phyloP scores from a whole-genome alignment of 64 coral and sea anemone species.

The Dendronephthya gigantea region DNA sequence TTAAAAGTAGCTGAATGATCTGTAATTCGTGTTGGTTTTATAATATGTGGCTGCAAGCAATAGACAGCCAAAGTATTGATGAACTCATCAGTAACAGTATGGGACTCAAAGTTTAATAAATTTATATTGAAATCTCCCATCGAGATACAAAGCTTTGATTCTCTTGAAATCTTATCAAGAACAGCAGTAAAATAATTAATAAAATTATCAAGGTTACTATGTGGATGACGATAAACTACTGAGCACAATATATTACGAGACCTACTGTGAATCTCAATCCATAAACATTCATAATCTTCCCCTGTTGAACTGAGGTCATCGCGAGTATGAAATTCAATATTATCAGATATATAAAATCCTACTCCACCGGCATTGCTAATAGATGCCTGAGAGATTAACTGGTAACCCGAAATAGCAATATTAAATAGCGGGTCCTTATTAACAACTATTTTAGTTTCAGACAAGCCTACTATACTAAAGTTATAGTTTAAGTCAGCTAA shows the following conservation, averaged over 20 bases:
- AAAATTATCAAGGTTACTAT: slow-evolving; percentile 13
- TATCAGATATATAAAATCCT: background rate
- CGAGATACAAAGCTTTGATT: background rate
- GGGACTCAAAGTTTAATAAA: slow-evolving; percentile 32
- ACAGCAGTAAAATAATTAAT: background rate
- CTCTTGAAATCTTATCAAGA: background rate
- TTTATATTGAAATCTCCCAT: slow-evolving; percentile 29
- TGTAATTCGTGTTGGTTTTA: background rate
- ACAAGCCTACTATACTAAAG: background rate
- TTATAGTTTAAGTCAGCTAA: background rate
- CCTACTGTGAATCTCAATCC: slow-evolving; percentile 20
- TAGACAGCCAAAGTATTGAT: background rate
- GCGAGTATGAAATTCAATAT: background rate
- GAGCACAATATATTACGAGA: background rate
- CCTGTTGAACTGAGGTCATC: background rate
- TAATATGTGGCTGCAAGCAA: background rate
- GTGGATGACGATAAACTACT: slow-evolving; percentile 24
- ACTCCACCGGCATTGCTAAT: background rate
- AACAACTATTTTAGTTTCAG: background rate
- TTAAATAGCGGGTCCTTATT: background rate
- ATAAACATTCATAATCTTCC: slow-evolving; percentile 5
- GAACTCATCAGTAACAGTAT: background rate
- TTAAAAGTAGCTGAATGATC: slow-evolving; percentile 1
- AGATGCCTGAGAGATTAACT: background rate
- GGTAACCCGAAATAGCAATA: background rate